Base-by-base conservation (phyloP, 2,113 vertebrate genomes). In the Channa maculata region DNA sequence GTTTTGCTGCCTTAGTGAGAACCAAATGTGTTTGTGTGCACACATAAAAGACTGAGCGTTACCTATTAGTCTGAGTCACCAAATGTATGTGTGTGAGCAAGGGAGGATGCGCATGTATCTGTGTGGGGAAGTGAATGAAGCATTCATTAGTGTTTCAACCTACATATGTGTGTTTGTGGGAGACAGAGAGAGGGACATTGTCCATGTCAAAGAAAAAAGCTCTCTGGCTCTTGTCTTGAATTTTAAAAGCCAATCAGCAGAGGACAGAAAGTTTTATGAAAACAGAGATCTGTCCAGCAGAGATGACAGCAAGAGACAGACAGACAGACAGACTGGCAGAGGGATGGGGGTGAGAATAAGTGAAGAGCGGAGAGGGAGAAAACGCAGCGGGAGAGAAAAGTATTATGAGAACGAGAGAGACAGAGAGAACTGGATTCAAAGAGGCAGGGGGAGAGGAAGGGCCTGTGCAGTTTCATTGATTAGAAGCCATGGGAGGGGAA, bases 221-320 rank as follows among this genome's bases (percentile, higher is more conserved):
- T 71, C 65, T 79, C 53, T 72, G 73, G 62, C 66, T 90, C 81
- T 77, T 53, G 54, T 87, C 69, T 94, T 91, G 93, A 91, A 94
- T 93, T 93, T 93, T 67, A 85, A 92, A 90, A 90, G 69, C 74
- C 61, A 62, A 61, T 67, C 65, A 85, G 73, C 14, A 34, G 65
- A 88, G 79, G 79, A 91, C 81, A 86, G 69, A 79, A 79, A 85
- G 80, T 91, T 86, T 92, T 91, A 87, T 92, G 82, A 84, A 88
- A 90, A 85, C 83, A 58, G 77, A 84, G 80, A 57, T 89, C 79
- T 81, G 81, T 86, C 86, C 84, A 84, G 70, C 84, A 83, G 80
- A 64, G 78, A 85, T 77, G 79, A 82, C 48, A 50, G 62, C 34
- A 13, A 60, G 53, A 79, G 58, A 61, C 44, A 41, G 48, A 24